Evolutionary conservation across 2,797 vertebrate genomes (phyloP), one percentile per base, ranked within the genome.

Genomic region (Anguilla pacifica): DNA sequence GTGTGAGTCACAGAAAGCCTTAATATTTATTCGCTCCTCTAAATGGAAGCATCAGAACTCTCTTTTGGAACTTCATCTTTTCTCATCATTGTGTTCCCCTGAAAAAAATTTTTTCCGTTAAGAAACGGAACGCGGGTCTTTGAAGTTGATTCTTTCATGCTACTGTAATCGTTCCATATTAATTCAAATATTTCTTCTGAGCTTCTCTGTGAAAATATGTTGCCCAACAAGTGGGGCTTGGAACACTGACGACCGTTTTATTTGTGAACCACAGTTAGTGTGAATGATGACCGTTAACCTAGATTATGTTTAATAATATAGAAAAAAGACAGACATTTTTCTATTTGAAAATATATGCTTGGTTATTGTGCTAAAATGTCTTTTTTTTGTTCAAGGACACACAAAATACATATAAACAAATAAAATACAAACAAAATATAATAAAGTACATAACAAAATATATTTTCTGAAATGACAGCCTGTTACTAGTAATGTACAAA

Each of bases 1-100:
- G 94, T 95, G 92, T 94, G 93, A 94, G 89, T 87, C 90, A 83
- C 89, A 74, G 88, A 92, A 94, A 94, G 91, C 90, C 89, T 88
- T 89, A 74, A 86, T 39, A 90, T 92, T 90, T 89, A 28, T 67
- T 15, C 2, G 88, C 91, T 88, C 90, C 89, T 77, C 89, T 84
- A 89, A 90, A 87, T 85, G 85, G 46, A 89, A 39, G 22, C 46
- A 83, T n/a, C 35, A 55, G 57, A n/a, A 59, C 70, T 77, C 31
- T 31, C 87, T 88, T 67, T 90, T 74, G 70, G 59, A 79, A 55
- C 39, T 85, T 39, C 31, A n/a, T 72, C 28, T 51, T 35, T 87
- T 74, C 74, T 57, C 35, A 51, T 83, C 81, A 22, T 5, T 22
- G 15, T 46, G 25, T 6, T 51, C 51, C 17, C 22, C 3, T 10